Evolutionary conservation across 2,113 vertebrate genomes (phyloP).

Genomic region (Chamaetylas fuelleborni): DNA sequence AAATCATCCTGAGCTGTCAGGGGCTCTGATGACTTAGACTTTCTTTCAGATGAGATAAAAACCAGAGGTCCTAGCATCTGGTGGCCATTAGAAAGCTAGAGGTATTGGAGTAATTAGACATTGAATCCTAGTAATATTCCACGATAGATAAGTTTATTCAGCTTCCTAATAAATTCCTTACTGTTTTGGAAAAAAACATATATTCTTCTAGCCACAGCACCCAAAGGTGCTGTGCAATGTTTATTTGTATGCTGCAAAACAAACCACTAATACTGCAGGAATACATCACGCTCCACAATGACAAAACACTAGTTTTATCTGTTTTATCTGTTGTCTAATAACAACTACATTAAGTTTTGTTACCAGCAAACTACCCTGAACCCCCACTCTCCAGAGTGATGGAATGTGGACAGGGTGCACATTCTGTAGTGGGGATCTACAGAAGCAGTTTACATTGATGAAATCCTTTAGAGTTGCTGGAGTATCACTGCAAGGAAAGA

Average conservation of each 20-base stretch:
- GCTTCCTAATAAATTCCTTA: background rate
- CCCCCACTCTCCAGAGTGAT: background rate
- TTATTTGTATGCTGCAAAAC: background rate
- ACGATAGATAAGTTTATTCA: background rate
- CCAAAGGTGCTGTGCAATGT: background rate
- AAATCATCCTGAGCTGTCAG: background rate
- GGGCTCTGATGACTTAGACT: background rate
- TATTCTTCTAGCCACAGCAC: background rate
- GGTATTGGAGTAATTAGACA: background rate
- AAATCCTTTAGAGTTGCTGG: background rate
- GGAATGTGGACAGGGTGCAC: background rate
- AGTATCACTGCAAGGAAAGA: background rate
- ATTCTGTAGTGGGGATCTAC: background rate
- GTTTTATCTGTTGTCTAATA: background rate
- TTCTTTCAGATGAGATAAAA: constrained; percentile 24
- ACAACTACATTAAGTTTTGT: background rate
- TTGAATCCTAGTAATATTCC: background rate
- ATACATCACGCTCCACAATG: background rate
- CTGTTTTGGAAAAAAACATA: background rate
- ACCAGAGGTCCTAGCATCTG: background rate
- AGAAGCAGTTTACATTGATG: background rate
- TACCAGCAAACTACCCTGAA: background rate
- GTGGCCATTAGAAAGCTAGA: constrained; percentile 8
- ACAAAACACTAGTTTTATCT: background rate
- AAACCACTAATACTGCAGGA: background rate